Percentiles rank a stretch among this genome's conserved stretches.
These are phyloP conservation scores for Dendrolimus kikuchii DNA, from an alignment of 1,140 invertebrate genomes.

Conservation along the genomic window DNA sequence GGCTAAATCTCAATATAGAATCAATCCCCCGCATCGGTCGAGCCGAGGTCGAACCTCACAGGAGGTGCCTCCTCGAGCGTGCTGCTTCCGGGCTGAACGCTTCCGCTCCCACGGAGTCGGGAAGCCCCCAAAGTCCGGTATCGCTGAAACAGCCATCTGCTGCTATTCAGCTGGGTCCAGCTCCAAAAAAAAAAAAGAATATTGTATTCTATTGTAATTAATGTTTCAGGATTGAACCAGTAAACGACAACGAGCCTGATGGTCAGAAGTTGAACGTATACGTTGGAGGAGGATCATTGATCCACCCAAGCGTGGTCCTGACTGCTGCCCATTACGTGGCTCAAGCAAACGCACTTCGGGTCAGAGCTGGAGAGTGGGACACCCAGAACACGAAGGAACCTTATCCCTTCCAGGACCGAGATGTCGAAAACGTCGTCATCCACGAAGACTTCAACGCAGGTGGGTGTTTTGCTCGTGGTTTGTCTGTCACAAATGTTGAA, in stretches of 20 bases:
- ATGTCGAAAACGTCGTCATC: slow-evolving; percentile 55
- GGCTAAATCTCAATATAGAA: too few species aligned
- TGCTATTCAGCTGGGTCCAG: too few species aligned
- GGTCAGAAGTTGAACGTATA: slow-evolving; percentile 75
- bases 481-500: too few species aligned
- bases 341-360: slow-evolving; percentile 29
- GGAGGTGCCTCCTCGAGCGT: too few species aligned
- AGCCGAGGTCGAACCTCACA: too few species aligned
- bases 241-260: slow-evolving; percentile 65
- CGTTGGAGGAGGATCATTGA: slow-evolving; percentile 84
- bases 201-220: too few species aligned
- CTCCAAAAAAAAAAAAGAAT: too few species aligned
- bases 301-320: slow-evolving; percentile 79
- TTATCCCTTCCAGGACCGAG: slow-evolving; percentile 71
- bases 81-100: too few species aligned
- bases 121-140: too few species aligned
- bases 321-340: slow-evolving; percentile 72
- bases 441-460: slow-evolving; percentile 70
- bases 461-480: slow-evolving; percentile 8
- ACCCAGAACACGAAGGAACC: slow-evolving; percentile 72
- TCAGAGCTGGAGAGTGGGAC: slow-evolving; percentile 77
- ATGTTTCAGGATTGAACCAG: slow-evolving; percentile 53
- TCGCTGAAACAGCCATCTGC: too few species aligned
- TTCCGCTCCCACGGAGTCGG: too few species aligned
- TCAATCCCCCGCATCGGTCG: too few species aligned